Evolutionary conservation across 2,113 vertebrate species (phyloP).

Genomic region (Martes martes): DNA sequence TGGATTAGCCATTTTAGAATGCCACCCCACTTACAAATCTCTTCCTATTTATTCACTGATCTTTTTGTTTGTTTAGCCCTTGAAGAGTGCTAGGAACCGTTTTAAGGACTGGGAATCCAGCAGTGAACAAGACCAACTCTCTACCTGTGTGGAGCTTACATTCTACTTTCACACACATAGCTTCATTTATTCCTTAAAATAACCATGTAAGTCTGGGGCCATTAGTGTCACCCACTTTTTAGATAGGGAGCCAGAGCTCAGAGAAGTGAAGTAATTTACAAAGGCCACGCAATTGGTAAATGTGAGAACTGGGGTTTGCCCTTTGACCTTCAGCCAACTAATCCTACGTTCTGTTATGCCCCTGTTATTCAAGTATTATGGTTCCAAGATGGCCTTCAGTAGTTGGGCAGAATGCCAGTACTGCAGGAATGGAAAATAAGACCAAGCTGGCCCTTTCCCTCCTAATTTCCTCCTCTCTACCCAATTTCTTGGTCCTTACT

Average conservation of each 20-base stretch:
- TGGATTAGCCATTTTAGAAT: not conserved
- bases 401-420: not conserved
- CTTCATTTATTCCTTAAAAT: not conserved
- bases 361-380: not conserved
- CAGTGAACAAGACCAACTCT: not conserved
- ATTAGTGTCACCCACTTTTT: not conserved
- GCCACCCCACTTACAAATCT: not conserved
- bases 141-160: not conserved
- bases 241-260: not conserved
- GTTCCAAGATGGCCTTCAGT: not conserved
- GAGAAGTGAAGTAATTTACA: not conserved
- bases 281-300: not conserved
- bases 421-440: not conserved
- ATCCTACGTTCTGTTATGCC: not conserved
- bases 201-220: not conserved
- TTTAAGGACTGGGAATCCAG: not conserved
- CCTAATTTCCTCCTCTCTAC: not conserved
- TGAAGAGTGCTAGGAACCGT: not conserved
- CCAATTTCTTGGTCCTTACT: not conserved
- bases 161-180: not conserved
- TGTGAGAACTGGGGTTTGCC: not conserved
- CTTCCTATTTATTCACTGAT: not conserved
- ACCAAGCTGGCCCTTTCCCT: not conserved
- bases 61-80: not conserved
- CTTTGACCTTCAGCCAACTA: not conserved